Base-by-base conservation (phyloP, 1,140 invertebrate genomes). In the Thalassaphorura encarpata region DNA sequence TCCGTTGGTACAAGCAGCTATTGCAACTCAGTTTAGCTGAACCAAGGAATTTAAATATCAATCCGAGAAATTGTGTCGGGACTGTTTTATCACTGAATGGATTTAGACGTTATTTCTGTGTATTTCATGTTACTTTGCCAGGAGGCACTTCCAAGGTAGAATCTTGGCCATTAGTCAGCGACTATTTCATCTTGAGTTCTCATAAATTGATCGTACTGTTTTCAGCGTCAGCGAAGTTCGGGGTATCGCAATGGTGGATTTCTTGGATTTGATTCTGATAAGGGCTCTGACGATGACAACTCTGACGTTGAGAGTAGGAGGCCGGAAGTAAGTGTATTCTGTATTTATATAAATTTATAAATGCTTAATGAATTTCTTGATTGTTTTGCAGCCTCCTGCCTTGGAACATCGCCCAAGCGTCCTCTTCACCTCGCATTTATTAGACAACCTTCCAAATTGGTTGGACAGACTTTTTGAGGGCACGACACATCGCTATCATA, bases 21-120 rank as follows among this genome's bases (percentile, higher is more conserved):
- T 75, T 99, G 40, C 81, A 86, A 58, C 75, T 93, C 60, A 88
- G 87, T 50, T 76, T 95, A 43, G 80, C 84, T 21, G 83, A 90
- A 71, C 82, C 79, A 42, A 76, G 82, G 52, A 83, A 89, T 63
- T 75, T 97, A 50, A 83, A 85, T 61, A 95, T 98, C 33, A 97
- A 98, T 77, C 87, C 91, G 2, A 82, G 89, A 66, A 97, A 97
- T 76, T 97, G 92, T 72, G 84, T 97, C 29, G 96, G 96, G 5
- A 99, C 96, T 21, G 94, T 99, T 28, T 73, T 99, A 21, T 87
- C 92, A 1, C 73, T 98, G 31, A 98, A 97, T 75, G 94, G 94
- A 3, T 88, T 92, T 71, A 77, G 93, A 46, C 92, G 93, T 73
- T 97, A 97, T 73, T 97, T 97, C 75, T 97, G 90, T 70, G 93